Conservation (phyloP, 2,113 vertebrate species). For the Megalops atlanticus region DNA sequence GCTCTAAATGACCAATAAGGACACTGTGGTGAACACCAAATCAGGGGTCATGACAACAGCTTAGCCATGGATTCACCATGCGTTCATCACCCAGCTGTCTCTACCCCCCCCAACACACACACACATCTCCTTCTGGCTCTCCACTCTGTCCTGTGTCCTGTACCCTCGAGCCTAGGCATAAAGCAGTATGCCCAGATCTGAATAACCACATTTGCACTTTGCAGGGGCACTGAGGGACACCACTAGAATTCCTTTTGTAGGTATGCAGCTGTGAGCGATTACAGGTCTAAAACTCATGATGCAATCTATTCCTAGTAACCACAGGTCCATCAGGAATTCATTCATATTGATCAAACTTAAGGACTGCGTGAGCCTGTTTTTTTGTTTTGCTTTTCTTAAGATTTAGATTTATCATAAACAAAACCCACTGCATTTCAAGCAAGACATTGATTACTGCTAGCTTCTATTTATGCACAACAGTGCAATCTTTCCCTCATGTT, state of each 20-base stretch:
- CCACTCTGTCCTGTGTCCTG: background rate
- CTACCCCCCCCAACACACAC: background rate
- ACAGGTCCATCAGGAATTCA: background rate
- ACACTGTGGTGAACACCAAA: background rate
- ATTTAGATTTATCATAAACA: too few relatives aligned
- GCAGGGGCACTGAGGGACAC: too few relatives aligned
- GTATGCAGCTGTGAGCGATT: too few relatives aligned
- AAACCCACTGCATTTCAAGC: too few relatives aligned
- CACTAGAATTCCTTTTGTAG: too few relatives aligned
- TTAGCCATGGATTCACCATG: background rate
- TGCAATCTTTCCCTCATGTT: too few relatives aligned
- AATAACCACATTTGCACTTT: background rate
- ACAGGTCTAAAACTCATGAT: background rate
- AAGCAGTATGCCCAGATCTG: background rate
- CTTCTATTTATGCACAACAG: too few relatives aligned
- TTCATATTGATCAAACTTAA: background rate
- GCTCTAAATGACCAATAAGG: too few relatives aligned
- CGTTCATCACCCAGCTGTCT: background rate
- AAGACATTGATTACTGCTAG: too few relatives aligned
- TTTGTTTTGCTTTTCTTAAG: too few relatives aligned
- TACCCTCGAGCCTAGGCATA: background rate
- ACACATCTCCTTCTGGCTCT: background rate
- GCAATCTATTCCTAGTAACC: background rate
- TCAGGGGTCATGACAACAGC: background rate
- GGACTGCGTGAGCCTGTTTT: background rate